Evolutionary conservation across 2,888 invertebrate genomes (phyloP).

Genomic region (Lasius fuliginosus): DNA sequence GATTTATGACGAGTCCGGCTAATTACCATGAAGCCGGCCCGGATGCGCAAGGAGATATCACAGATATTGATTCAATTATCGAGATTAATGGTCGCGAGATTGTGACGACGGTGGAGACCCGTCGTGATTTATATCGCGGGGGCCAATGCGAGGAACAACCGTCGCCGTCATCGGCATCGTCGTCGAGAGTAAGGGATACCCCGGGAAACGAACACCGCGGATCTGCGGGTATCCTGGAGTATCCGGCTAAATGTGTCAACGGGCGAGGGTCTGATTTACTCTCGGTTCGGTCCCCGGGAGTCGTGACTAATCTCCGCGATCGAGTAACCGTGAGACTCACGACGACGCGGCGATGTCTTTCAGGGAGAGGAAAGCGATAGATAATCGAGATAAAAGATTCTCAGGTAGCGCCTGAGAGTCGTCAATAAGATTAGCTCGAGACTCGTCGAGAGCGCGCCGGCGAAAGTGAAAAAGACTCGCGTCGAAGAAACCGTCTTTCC

Average conservation of each 20-base stretch:
- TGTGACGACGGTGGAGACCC: slow-evolving; percentile 67
- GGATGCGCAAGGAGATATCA: slow-evolving; percentile 76
- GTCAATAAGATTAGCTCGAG: slow-evolving; percentile 20
- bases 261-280: slow-evolving; percentile 77
- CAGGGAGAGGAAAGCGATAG: slow-evolving; percentile 37
- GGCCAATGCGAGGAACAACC: slow-evolving; percentile 51
- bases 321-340: slow-evolving; percentile 75
- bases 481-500: not conserved
- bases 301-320: slow-evolving; percentile 77
- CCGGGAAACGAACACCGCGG: not conserved
- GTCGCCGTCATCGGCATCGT: slow-evolving; percentile 46
- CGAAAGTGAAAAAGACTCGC: slow-evolving; percentile 24
- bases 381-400: slow-evolving; percentile 49
- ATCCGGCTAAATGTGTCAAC: slow-evolving; percentile 76
- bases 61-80: slow-evolving; percentile 84
- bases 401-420: slow-evolving; percentile 30
- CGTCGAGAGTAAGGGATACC: slow-evolving; percentile 55
- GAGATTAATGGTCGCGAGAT: slow-evolving; percentile 82
- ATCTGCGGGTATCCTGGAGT: slow-evolving; percentile 58
- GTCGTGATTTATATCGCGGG: slow-evolving; percentile 77
- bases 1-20: slow-evolving; percentile 77
- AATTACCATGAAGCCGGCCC: slow-evolving; percentile 76
- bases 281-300: slow-evolving; percentile 73
- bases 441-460: not conserved
- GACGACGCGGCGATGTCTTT: slow-evolving; percentile 43